Evolutionary conservation across 2,888 invertebrate species (phyloP).

Genomic region (Cosmia trapezina): DNA sequence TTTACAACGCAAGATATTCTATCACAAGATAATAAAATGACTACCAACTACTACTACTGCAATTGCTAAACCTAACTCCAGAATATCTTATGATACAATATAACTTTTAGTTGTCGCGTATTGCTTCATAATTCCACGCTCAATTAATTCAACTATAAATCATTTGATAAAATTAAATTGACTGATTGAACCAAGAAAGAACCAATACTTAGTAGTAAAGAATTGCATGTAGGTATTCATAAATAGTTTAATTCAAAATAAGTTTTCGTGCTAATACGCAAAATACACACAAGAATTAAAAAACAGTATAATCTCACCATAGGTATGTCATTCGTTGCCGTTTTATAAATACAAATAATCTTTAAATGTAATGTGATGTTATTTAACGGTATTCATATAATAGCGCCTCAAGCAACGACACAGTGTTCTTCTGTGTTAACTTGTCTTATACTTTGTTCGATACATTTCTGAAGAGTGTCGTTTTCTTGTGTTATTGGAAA

Average conservation of each 20-base stretch:
- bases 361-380: slow-evolving; percentile 76
- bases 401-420: slow-evolving; percentile 48
- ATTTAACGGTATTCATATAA: slow-evolving; percentile 73
- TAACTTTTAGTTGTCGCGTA: not conserved
- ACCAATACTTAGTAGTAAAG: not conserved
- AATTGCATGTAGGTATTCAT: slow-evolving; percentile 5
- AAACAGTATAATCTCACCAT: slow-evolving; percentile 70
- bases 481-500: slow-evolving; percentile 54
- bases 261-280: slow-evolving; percentile 35
- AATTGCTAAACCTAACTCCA: not conserved
- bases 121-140: not conserved
- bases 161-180: not conserved
- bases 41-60: too few relatives aligned
- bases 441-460: slow-evolving; percentile 22
- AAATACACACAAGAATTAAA: slow-evolving; percentile 51
- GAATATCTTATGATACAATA: not conserved
- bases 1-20: not conserved
- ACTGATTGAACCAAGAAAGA: not conserved
- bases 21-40: not conserved
- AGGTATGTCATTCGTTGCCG: slow-evolving; percentile 70
- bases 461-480: slow-evolving; percentile 32
- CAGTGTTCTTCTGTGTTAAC: slow-evolving; percentile 60
- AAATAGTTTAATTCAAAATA: slow-evolving; percentile 40
- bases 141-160: not conserved
- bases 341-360: slow-evolving; percentile 75